phyloP scores from a whole-genome alignment of 1,140 invertebrate species.

The Phymastichus coffea region DNA sequence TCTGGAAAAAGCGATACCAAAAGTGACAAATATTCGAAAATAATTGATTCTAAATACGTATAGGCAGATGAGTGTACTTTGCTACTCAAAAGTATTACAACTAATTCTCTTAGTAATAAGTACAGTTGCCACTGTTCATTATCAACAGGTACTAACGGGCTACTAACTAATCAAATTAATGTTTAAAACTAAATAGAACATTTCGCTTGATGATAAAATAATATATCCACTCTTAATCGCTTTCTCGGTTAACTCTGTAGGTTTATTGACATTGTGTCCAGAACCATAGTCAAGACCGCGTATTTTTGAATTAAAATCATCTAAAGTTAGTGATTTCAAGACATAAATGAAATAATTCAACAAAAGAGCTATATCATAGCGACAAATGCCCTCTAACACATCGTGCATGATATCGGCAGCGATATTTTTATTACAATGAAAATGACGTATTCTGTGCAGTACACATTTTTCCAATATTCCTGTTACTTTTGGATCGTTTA shows the following conservation, averaged over 20 bases:
- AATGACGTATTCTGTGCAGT: constrained; percentile 1
- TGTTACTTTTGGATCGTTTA: not conserved
- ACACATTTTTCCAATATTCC: not conserved
- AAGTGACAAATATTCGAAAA: no score
- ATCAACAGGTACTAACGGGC: constrained; percentile 10
- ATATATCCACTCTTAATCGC: not conserved
- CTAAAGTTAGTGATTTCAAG: constrained; percentile 17
- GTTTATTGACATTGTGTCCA: no score
- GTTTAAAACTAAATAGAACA: constrained; percentile 11
- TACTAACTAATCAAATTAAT: constrained; percentile 28
- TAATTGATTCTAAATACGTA: constrained; percentile 7
- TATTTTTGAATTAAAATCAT: constrained; percentile 22
- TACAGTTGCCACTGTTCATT: constrained; percentile 22
- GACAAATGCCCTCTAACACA: no score
- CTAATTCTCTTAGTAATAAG: constrained; percentile 13
- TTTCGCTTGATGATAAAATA: not conserved
- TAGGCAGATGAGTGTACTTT: not conserved
- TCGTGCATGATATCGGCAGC: no score
- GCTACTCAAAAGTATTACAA: not conserved
- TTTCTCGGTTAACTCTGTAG: no score
- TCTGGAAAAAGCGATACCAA: not conserved
- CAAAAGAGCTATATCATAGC: constrained; percentile 5
- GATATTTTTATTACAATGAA: no score
- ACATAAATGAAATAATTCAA: constrained; percentile 10
- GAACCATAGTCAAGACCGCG: constrained; percentile 23